These are phyloP conservation scores for Periophthalmus magnuspinnatus DNA, from an alignment of 2,797 vertebrate species.

Conservation along the genomic window DNA sequence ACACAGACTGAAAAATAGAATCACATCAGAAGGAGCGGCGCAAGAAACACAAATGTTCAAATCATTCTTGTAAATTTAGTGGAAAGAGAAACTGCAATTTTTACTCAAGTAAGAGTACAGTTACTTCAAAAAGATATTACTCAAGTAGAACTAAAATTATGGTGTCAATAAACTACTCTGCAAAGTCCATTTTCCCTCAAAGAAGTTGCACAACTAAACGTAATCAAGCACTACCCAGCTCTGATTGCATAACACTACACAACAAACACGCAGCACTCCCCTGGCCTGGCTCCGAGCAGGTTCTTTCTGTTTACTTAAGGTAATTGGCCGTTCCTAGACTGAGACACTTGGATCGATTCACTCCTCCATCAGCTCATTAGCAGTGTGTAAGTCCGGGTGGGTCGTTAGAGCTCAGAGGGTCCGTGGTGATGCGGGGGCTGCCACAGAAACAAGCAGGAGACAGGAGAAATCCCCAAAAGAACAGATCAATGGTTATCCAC, in stretches of 20 bases:
- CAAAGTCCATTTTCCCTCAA: too few species aligned
- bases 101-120: too few species aligned
- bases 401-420: slow-evolving; percentile 58
- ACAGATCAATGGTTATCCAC: slow-evolving; percentile 50
- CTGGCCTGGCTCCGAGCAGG: slow-evolving; percentile 36
- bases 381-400: slow-evolving; percentile 55
- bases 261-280: slow-evolving; percentile 43
- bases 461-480: slow-evolving; percentile 53
- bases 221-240: too few species aligned
- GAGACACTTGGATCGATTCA: slow-evolving; percentile 63
- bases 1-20: too few species aligned
- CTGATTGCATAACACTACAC: slow-evolving; percentile 43
- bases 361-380: slow-evolving; percentile 77
- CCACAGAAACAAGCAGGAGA: slow-evolving; percentile 41
- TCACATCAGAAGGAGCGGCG: too few species aligned
- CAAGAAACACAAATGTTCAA: too few species aligned
- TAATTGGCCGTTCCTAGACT: slow-evolving; percentile 71
- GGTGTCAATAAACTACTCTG: too few species aligned
- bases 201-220: too few species aligned
- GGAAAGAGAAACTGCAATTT: too few species aligned
- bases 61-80: too few species aligned
- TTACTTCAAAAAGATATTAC: too few species aligned
- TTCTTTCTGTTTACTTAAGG: slow-evolving; percentile 71
- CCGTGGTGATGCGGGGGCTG: slow-evolving; percentile 45
- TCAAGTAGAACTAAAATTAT: too few species aligned